Base-by-base conservation (phyloP, 2,888 invertebrate species). In the Sarcophaga rosellei region DNA sequence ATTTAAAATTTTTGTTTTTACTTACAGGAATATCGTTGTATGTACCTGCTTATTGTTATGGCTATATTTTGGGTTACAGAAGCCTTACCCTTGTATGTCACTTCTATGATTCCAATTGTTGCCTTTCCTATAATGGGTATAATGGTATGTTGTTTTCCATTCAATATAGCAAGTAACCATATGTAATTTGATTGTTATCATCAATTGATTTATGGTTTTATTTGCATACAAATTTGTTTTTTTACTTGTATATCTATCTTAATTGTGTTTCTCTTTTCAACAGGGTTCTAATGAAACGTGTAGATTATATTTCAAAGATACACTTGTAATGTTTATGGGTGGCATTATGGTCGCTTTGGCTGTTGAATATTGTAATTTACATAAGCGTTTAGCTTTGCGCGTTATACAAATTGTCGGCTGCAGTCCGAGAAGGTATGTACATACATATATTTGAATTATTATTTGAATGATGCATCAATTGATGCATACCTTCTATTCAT, bases 341-440 rank as follows among this genome's bases (percentile, higher is more conserved):
- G 98, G 98, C 23, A 94, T 98, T 88, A 96, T 98, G 93, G 97
- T 98, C 81, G 98, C 98, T 0, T 96, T 98, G 0, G 97, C 97
- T 0, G 96, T 98, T 1, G 98, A 98, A 93, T 96, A 97, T 92
- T 97, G 97, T 89, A 97, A 97, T 92, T 94, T 98, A 35, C 98
- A 98, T 89, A 96, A 97, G 92, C 94, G 98, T 87, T 96, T 98
- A 1, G 98, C 98, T 0, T 92, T 98, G 79, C 95, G 97, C 92
- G 97, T 97, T 4, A 96, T 98, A 74, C 95, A 96, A 90, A 94
- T 96, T 23, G 95, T 96, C 63, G 96, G 96, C 45, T 96, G 96
- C 92, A 96, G 96, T 88, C 96, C 96, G 91, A 94, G 96, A 92
- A 94, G 95, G 95, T 95, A 90, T 89, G 90, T 86, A 57, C 3